phyloP scores from a whole-genome alignment of 1,140 invertebrate species.

The Conus ventricosus region DNA sequence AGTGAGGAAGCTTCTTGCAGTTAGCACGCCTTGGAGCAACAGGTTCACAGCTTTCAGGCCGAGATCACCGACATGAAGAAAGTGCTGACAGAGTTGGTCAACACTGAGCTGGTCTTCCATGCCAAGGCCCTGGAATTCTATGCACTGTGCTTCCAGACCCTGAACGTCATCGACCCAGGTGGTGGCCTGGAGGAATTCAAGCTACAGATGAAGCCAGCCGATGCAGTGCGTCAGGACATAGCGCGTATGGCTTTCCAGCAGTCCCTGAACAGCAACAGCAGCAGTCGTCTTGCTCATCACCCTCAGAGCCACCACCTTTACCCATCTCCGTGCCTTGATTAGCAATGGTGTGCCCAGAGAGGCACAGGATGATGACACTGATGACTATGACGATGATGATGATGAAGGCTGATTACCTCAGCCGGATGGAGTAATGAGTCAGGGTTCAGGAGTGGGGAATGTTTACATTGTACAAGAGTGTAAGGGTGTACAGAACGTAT shows the following conservation, averaged over 20 bases:
- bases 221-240: conserved; percentile 54
- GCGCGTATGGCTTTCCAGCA: conserved; percentile 59
- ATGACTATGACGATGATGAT: conserved; percentile 64
- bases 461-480: no score
- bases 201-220: conserved; percentile 45
- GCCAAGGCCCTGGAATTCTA: conserved; percentile 70
- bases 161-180: conserved; percentile 63
- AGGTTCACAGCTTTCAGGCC: conserved; percentile 70
- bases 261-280: conserved; percentile 51
- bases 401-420: conserved; percentile 45
- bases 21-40: conserved; percentile 68
- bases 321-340: conserved; percentile 19
- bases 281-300: conserved; percentile 10
- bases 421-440: no score
- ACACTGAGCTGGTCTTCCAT: conserved; percentile 71
- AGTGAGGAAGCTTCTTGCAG: conserved; percentile 66
- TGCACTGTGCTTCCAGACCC: conserved; percentile 65
- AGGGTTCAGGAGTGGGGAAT: no score
- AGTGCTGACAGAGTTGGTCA: conserved; percentile 68
- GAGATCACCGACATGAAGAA: conserved; percentile 72
- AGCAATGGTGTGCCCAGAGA: conserved; percentile 29
- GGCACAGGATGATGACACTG: conserved; percentile 60
- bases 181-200: conserved; percentile 54
- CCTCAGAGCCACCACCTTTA: conserved; percentile 23
- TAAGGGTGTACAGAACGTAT: no score